Conservation (phyloP, 2,113 vertebrate genomes). For the Microtus pennsylvanicus region DNA sequence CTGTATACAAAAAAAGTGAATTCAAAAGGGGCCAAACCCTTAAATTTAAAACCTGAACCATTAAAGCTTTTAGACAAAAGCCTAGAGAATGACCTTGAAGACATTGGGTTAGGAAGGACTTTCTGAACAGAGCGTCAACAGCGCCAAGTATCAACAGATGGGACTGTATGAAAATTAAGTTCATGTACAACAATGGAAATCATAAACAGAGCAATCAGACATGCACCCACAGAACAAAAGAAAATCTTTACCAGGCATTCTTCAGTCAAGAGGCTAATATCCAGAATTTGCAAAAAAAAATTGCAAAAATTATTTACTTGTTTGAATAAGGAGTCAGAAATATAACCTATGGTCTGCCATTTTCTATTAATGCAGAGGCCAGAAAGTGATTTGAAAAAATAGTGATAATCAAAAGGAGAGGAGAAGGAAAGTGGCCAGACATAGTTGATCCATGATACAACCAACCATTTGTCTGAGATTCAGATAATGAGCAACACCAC, state of each 20-base stretch:
- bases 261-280: not conserved
- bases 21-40: not conserved
- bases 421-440: not conserved
- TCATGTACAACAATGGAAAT: not conserved
- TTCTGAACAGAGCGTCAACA: not conserved
- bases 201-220: not conserved
- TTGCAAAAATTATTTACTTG: not conserved
- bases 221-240: not conserved
- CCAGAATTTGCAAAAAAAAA: not conserved
- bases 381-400: not conserved
- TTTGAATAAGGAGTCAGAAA: conserved; percentile 72
- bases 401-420: not conserved
- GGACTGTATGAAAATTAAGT: not conserved
- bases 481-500: not conserved
- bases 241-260: not conserved
- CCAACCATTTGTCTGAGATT: not conserved
- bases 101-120: not conserved
- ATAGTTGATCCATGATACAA: not conserved
- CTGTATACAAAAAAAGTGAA: not conserved
- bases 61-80: not conserved
- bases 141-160: not conserved
- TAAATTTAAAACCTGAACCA: not conserved
- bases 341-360: conserved; percentile 4
- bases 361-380: not conserved
- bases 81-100: not conserved